Conservation (phyloP, 2,113 vertebrate species). For the Tenrec ecaudatus region DNA sequence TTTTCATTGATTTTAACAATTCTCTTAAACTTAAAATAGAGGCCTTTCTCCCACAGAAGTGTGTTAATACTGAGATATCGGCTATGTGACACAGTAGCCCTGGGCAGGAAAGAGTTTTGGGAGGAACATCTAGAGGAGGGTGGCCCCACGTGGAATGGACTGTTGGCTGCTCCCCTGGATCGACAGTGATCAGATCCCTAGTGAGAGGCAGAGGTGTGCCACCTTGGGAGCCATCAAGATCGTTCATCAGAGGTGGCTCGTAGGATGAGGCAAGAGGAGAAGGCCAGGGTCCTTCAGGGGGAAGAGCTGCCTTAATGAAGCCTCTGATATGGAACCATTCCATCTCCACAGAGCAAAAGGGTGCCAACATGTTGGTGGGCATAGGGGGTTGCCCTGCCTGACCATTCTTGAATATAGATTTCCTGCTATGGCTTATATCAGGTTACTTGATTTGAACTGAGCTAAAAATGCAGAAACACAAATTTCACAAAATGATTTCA, state of each 20-base stretch:
- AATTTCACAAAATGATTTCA: not conserved
- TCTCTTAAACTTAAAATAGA: constrained; percentile 10
- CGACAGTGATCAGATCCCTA: not conserved
- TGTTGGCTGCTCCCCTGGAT: not conserved
- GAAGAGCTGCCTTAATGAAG: not conserved
- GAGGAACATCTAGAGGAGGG: not conserved
- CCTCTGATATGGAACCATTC: not conserved
- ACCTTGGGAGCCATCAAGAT: not conserved
- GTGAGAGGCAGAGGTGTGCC: not conserved
- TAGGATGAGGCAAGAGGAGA: not conserved
- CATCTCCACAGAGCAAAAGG: not conserved
- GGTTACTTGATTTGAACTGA: not conserved
- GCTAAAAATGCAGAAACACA: constrained; percentile 34
- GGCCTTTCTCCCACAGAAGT: not conserved
- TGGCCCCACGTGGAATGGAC: not conserved
- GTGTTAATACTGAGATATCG: not conserved
- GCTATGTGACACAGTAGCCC: not conserved
- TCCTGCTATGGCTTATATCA: not conserved
- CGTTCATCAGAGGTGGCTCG: not conserved
- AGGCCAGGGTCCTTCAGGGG: not conserved
- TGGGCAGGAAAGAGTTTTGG: not conserved
- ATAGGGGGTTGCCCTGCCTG: not conserved
- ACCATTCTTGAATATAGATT: constrained; percentile 13
- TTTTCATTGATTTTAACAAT: constrained; percentile 10
- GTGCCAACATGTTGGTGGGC: not conserved